Percentiles rank a stretch among this genome's conserved stretches.
phyloP scores from a whole-genome alignment of 1,140 invertebrate genomes.

The Zophobas atratus region DNA sequence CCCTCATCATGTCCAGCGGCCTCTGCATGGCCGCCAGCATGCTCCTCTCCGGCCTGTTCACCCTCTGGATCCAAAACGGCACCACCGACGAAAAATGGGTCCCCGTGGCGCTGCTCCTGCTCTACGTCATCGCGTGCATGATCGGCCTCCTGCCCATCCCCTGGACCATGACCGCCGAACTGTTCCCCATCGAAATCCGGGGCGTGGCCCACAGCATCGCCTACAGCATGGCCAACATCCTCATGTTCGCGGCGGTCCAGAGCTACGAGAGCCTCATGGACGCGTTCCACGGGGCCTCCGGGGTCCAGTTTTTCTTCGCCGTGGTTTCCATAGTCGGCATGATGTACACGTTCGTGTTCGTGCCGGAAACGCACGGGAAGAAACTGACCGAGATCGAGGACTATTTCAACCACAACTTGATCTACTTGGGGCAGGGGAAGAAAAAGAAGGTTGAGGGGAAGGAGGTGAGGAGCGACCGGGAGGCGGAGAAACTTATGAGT shows the following conservation, averaged over 20 bases:
- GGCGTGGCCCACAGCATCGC: slow-evolving; percentile 68
- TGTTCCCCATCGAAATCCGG: slow-evolving; percentile 75
- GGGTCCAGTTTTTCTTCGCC: slow-evolving; percentile 74
- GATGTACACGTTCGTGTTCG: slow-evolving; percentile 73
- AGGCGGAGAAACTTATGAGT: slow-evolving; percentile 10
- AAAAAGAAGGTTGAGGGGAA: slow-evolving; percentile 1
- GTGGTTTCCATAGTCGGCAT: slow-evolving; percentile 72
- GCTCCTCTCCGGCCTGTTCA: slow-evolving; percentile 71
- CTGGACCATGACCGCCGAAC: slow-evolving; percentile 77
- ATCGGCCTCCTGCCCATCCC: slow-evolving; percentile 75
- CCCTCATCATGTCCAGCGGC: slow-evolving; percentile 70
- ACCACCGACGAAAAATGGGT: slow-evolving; percentile 54
- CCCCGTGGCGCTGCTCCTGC: slow-evolving; percentile 53
- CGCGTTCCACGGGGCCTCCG: slow-evolving; percentile 55
- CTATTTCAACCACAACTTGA: slow-evolving; percentile 70
- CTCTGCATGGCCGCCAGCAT: slow-evolving; percentile 72
- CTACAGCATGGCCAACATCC: slow-evolving; percentile 70
- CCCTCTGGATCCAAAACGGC: slow-evolving; percentile 66
- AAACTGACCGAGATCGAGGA: slow-evolving; percentile 77
- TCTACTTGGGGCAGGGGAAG: slow-evolving; percentile 56
- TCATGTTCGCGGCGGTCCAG: slow-evolving; percentile 73
- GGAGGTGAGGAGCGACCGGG: not conserved
- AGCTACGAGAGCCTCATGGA: slow-evolving; percentile 67
- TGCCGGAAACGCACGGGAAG: slow-evolving; percentile 81
- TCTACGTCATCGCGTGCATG: slow-evolving; percentile 72